A percentile compares a stretch with the other conserved stretches of the same genome.
Conservation (phyloP, 2,797 vertebrate genomes). For the Echeneis naucrates region DNA sequence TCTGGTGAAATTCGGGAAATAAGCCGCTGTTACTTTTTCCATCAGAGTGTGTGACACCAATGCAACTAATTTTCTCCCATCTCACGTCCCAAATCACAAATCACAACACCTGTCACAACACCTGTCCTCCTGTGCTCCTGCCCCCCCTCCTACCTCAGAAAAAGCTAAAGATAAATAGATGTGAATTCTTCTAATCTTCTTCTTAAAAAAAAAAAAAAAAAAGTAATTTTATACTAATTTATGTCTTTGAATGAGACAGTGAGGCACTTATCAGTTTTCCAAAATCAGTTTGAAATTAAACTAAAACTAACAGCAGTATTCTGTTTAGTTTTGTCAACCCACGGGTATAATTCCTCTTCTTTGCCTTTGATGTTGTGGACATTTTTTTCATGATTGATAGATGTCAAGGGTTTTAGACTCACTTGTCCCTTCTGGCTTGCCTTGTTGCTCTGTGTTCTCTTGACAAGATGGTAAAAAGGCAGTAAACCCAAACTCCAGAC, state of each 20-base stretch:
- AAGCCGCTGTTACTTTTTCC: slow-evolving; percentile 26
- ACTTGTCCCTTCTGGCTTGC: background rate
- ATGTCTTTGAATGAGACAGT: background rate
- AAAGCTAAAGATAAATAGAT: background rate
- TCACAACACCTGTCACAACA: slow-evolving; percentile 35
- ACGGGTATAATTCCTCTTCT: background rate
- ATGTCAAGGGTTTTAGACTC: background rate
- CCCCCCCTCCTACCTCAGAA: background rate
- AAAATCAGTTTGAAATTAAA: no score
- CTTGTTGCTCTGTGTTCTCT: slow-evolving; percentile 2
- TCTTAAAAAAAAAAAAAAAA: background rate
- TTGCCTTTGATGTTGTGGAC: background rate
- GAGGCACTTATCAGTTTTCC: no score
- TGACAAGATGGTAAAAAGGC: background rate
- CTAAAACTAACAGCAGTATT: background rate
- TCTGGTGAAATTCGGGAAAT: slow-evolving; percentile 22
- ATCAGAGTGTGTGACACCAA: background rate
- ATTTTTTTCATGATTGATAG: background rate
- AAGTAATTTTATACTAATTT: background rate
- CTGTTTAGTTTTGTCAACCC: background rate
- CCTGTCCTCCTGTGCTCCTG: background rate
- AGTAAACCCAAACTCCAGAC: background rate
- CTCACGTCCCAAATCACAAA: slow-evolving; percentile 25
- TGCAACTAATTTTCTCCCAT: slow-evolving; percentile 35
- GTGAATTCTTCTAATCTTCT: background rate